These are phyloP conservation scores for Bos javanicus DNA, from an alignment of 2,113 vertebrate species.

Conservation along the genomic window DNA sequence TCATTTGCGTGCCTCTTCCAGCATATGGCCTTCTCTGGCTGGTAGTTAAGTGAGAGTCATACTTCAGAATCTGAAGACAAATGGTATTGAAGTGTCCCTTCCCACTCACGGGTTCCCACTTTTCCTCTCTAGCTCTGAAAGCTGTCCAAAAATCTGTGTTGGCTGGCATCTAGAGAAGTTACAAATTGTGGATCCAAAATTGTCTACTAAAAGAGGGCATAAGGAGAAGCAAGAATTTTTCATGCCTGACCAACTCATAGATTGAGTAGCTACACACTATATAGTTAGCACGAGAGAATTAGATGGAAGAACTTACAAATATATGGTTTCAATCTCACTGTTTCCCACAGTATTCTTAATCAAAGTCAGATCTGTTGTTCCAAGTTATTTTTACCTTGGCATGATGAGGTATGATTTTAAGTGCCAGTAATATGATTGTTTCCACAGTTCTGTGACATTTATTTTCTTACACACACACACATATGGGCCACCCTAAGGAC, in stretches of 20 bases:
- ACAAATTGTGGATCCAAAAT: neutral
- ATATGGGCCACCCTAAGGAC: neutral
- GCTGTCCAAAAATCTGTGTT: neutral
- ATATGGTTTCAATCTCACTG: neutral
- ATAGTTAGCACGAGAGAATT: neutral
- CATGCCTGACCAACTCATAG: neutral
- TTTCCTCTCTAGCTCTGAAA: neutral
- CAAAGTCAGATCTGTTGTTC: slow-evolving; percentile 7
- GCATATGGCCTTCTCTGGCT: neutral
- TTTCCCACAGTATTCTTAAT: slow-evolving; percentile 31
- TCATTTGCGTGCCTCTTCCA: neutral
- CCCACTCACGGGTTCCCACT: neutral
- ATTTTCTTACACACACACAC: neutral
- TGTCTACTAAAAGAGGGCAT: neutral
- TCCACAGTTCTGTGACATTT: slow-evolving; percentile 35
- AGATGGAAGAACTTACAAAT: neutral
- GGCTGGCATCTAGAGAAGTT: neutral
- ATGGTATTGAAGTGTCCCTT: neutral
- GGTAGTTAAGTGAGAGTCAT: neutral
- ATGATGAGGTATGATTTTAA: slow-evolving; percentile 21
- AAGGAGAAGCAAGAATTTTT: neutral
- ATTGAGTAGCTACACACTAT: neutral
- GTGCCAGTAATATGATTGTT: slow-evolving; percentile 33
- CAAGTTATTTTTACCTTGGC: slow-evolving; percentile 45
- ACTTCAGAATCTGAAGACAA: slow-evolving; percentile 11